Evolutionary conservation across 2,888 invertebrate genomes (phyloP), one percentile per base, ranked within the genome.

Genomic region (Salpingus planirostris): DNA sequence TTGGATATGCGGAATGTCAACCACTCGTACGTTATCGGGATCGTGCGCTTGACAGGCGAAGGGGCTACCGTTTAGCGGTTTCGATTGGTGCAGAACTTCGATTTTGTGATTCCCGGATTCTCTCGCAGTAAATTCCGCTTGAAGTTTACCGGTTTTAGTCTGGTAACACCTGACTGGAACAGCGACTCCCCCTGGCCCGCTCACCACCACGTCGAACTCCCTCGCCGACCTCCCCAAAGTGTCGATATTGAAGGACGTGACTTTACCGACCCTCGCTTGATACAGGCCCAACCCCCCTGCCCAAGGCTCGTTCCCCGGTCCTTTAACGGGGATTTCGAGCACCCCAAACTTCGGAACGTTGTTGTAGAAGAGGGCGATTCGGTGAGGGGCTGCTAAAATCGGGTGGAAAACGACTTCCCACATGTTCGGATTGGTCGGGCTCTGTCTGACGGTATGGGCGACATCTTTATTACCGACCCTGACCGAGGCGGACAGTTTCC

Each of bases 21-120:
- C 78, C 23, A 92, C 68, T 36, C 78, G 74, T 0, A 93, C 84
- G 65, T 81, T 80, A 51, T 79, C 80, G 0, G 89, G 78, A 63
- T 96, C 93, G 58, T 83, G 93, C 0, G 91, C 86, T 57, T 92
- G 87, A 57, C 96, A 93, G 32, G 80, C 82, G 65, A 88, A 97
- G 0, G 97, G 97, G 50, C 92, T 93, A 29, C 95, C 95, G 6
- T 80, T 75, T 21, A 97, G 80, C 6, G 90, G 84, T 53, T 92
- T 88, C 0, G 90, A 86, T 43, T 88, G 80, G 60, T 90, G 88
- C 18, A 90, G 68, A 2, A 95, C 92, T 67, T 95, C 93, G 68
- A 89, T 59, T 60, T 62, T 54, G 38, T 61, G 61, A 12, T 78
- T 73, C 26, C 81, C 81, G 13, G 84, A 76, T 54, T 81, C 81